Evolutionary conservation across 1,140 invertebrate species (phyloP).

Genomic region (Trachelipus rathkii): DNA sequence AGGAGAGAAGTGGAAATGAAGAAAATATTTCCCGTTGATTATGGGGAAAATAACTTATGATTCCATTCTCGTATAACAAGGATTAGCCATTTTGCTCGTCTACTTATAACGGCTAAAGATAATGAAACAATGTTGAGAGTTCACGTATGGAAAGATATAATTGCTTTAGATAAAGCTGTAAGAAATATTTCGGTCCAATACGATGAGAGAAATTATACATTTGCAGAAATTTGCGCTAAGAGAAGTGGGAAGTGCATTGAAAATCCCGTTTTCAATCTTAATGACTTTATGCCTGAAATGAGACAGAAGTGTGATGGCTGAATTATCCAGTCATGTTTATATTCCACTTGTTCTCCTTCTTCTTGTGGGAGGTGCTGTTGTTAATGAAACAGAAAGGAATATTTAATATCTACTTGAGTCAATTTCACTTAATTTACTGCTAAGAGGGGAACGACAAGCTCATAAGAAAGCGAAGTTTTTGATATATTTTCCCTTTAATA

Average conservation of each 20-base stretch:
- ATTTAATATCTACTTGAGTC: conserved; percentile 72
- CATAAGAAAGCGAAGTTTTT: conserved; percentile 65
- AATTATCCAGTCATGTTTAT: conserved; percentile 83
- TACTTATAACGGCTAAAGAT: conserved; percentile 79
- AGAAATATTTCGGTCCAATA: conserved; percentile 67
- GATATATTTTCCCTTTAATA: too few species aligned
- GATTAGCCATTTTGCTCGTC: conserved; percentile 66
- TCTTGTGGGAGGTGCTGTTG: conserved; percentile 74
- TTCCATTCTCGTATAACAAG: conserved; percentile 77
- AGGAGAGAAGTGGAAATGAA: conserved; percentile 72
- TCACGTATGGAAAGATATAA: conserved; percentile 72
- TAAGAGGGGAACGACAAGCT: conserved; percentile 69
- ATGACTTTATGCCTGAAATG: conserved; percentile 74
- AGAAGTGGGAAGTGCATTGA: conserved; percentile 76
- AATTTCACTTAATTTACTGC: conserved; percentile 79
- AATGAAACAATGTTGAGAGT: conserved; percentile 70
- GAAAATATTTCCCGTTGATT: conserved; percentile 79
- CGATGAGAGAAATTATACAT: conserved; percentile 64
- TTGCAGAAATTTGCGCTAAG: conserved; percentile 74
- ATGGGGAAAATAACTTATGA: conserved; percentile 76
- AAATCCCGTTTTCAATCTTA: conserved; percentile 80
- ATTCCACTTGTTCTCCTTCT: conserved; percentile 81
- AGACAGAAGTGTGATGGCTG: conserved; percentile 65
- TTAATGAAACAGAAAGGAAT: conserved; percentile 64
- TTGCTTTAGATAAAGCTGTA: conserved; percentile 69